phyloP scores from a whole-genome alignment of 2,113 vertebrate species.

The Nesospiza acunhae region DNA sequence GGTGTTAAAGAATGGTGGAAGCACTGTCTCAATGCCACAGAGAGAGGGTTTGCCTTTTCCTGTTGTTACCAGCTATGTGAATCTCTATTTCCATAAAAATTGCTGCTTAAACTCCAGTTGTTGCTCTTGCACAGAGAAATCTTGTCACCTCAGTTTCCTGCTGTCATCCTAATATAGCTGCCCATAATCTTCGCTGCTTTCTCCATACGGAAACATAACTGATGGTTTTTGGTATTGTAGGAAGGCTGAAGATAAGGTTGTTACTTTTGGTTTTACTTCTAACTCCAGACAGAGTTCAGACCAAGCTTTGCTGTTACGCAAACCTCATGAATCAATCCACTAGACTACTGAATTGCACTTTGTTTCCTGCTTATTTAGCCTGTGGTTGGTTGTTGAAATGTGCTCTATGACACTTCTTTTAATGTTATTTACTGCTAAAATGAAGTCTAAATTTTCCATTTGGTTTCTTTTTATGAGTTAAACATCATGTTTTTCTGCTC shows the following conservation, averaged over 20 bases:
- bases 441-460: constrained; percentile 9
- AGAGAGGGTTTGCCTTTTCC: not conserved
- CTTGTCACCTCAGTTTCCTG: not conserved
- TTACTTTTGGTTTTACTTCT: not conserved
- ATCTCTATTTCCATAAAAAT: not conserved
- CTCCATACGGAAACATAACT: not conserved
- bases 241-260: not conserved
- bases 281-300: not conserved
- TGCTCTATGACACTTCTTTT: not conserved
- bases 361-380: not conserved
- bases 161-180: not conserved
- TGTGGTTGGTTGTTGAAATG: not conserved
- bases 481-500: not conserved
- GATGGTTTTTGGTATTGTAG: not conserved
- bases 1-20: not conserved
- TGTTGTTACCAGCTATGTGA: not conserved
- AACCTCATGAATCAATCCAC: not conserved
- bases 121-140: not conserved
- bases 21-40: not conserved
- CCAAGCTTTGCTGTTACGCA: not conserved
- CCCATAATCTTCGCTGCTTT: not conserved
- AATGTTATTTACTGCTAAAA: constrained; percentile 18
- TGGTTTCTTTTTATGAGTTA: not conserved
- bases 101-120: not conserved
- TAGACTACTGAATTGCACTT: not conserved